Conservation (phyloP, 2,888 invertebrate species). For the Archips xylosteana region DNA sequence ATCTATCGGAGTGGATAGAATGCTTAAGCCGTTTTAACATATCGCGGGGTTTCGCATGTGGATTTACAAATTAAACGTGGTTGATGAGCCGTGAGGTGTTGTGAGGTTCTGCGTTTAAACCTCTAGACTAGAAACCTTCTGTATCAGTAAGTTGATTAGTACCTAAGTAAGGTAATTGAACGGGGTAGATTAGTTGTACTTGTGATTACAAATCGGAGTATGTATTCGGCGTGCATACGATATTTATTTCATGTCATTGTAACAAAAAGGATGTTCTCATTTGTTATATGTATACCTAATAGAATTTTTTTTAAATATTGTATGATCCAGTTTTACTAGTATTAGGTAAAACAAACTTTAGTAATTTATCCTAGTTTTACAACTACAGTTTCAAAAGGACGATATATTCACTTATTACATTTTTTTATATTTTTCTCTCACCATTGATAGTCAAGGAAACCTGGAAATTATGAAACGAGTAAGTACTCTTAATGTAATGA, state of each 20-base stretch:
- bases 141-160: constrained; percentile 2
- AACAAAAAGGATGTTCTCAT: too few species aligned
- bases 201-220: background rate
- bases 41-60: constrained; percentile 5
- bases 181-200: background rate
- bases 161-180: background rate
- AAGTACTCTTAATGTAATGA: constrained; percentile 3
- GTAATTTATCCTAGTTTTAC: too few species aligned
- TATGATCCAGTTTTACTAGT: too few species aligned
- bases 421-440: too few species aligned
- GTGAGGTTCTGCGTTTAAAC: background rate
- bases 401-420: too few species aligned
- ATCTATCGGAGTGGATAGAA: constrained; percentile 47
- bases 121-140: constrained; percentile 18
- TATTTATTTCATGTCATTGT: too few species aligned
- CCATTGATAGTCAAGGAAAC: background rate
- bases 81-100: constrained; percentile 11
- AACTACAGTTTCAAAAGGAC: too few species aligned
- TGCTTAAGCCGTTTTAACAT: constrained; percentile 11
- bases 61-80: constrained; percentile 13
- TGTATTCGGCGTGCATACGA: background rate
- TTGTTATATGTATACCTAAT: too few species aligned
- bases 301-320: too few species aligned
- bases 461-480: background rate
- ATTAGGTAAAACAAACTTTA: too few species aligned